Conservation (phyloP, 2,797 vertebrate species). For the Lates japonicus region DNA sequence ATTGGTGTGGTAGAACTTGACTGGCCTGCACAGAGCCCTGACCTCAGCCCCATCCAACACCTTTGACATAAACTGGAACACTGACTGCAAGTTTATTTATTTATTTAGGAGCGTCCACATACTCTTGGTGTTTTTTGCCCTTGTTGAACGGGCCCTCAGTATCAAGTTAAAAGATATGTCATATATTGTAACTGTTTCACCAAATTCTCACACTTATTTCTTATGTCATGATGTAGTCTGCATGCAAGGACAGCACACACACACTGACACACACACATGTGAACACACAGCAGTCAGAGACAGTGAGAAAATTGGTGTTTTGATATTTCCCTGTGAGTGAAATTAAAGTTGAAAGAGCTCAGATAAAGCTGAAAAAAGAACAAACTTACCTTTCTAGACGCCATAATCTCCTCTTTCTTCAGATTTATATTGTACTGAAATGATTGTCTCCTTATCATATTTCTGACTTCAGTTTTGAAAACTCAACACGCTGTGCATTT, state of each 20-base stretch:
- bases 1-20: neutral
- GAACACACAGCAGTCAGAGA: neutral
- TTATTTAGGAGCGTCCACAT: neutral
- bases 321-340: conserved; percentile 13
- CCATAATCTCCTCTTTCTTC: conserved; percentile 2
- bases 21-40: neutral
- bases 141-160: neutral
- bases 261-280: neutral
- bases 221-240: neutral
- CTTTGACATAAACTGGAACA: neutral
- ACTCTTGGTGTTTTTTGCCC: neutral
- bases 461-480: conserved; percentile 61
- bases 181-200: neutral
- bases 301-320: conserved; percentile 12
- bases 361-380: conserved; percentile 19
- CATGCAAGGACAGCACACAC: neutral
- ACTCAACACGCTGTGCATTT: conserved; percentile 43
- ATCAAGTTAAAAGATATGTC: neutral
- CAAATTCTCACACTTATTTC: neutral
- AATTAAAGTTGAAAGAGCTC: conserved; percentile 17
- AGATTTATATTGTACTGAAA: conserved; percentile 20
- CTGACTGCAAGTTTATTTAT: too few relatives aligned
- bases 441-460: conserved; percentile 59
- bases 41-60: neutral
- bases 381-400: conserved; percentile 4